phyloP scores from a whole-genome alignment of 1,140 invertebrate genomes.

The Macrocentrus cingulum region DNA sequence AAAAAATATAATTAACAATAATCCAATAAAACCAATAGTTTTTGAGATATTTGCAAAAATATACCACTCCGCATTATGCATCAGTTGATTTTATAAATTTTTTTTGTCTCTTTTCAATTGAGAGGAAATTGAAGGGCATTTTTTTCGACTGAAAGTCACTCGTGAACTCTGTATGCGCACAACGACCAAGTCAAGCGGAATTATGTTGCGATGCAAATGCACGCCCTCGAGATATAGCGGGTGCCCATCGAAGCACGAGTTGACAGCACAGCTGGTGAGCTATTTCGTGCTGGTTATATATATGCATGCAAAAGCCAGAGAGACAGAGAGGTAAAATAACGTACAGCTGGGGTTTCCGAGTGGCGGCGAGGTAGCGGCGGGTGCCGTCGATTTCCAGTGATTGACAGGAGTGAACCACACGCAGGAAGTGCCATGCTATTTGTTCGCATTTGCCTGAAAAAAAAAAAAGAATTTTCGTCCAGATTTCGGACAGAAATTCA shows the following conservation, averaged over 20 bases:
- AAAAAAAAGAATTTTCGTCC: too few species aligned
- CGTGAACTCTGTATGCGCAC: neutral
- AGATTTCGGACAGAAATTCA: too few species aligned
- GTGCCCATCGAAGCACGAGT: neutral
- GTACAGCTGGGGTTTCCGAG: conserved; percentile 50
- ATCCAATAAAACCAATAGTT: too few species aligned
- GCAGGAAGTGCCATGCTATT: conserved; percentile 48
- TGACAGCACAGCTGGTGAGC: conserved; percentile 4
- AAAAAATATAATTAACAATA: too few species aligned
- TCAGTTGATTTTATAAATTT: too few species aligned
- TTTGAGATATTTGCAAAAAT: too few species aligned
- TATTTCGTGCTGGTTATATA: conserved; percentile 16
- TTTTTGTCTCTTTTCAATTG: too few species aligned
- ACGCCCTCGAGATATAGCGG: neutral
- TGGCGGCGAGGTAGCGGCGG: conserved; percentile 51
- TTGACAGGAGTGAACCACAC: conserved; percentile 40
- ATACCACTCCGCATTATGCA: too few species aligned
- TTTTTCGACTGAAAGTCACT: too few species aligned
- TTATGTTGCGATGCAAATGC: neutral
- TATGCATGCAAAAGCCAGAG: neutral
- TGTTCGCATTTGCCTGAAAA: conserved; percentile 44
- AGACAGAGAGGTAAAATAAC: conserved; percentile 15
- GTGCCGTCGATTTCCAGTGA: conserved; percentile 34
- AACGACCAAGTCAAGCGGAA: neutral
- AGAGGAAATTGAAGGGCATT: too few species aligned